Conservation (phyloP, 2,888 invertebrate genomes). For the Cheilosia variabilis region DNA sequence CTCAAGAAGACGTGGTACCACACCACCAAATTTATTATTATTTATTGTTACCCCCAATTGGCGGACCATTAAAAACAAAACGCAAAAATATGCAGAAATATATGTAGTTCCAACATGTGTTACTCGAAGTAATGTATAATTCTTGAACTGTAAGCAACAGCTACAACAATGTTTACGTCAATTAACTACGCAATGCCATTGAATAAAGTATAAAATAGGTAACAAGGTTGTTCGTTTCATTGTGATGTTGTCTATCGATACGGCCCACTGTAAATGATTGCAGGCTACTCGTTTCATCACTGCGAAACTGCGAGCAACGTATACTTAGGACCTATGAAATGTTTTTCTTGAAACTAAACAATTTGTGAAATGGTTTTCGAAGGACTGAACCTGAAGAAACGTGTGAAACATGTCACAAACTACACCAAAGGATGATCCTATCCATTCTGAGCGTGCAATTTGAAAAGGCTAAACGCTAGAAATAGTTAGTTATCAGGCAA, state of each 20-base stretch:
- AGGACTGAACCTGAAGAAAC: no score
- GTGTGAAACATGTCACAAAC: no score
- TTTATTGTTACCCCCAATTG: slow-evolving; percentile 34
- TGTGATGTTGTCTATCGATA: neutral
- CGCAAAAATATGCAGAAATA: slow-evolving; percentile 4
- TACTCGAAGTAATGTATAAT: slow-evolving; percentile 17
- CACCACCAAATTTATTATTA: slow-evolving; percentile 38
- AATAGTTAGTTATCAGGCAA: no score
- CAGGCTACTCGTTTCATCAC: neutral
- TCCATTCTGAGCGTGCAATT: no score
- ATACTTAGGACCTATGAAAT: no score
- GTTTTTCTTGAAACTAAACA: no score
- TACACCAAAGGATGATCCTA: no score
- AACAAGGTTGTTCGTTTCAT: slow-evolving; percentile 1
- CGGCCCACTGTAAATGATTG: neutral
- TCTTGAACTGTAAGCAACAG: slow-evolving; percentile 25
- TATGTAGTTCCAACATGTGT: slow-evolving; percentile 31
- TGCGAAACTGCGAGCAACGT: no score
- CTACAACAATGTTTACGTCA: slow-evolving; percentile 26
- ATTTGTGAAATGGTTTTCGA: no score
- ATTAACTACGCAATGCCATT: slow-evolving; percentile 51
- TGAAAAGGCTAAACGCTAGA: no score
- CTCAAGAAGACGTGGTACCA: slow-evolving; percentile 11
- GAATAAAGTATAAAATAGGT: slow-evolving; percentile 54
- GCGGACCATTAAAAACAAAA: slow-evolving; percentile 8